Evolutionary conservation across 2,113 vertebrate genomes (phyloP), one percentile per base, ranked within the genome.

Genomic region (Spheniscus mendiculus): DNA sequence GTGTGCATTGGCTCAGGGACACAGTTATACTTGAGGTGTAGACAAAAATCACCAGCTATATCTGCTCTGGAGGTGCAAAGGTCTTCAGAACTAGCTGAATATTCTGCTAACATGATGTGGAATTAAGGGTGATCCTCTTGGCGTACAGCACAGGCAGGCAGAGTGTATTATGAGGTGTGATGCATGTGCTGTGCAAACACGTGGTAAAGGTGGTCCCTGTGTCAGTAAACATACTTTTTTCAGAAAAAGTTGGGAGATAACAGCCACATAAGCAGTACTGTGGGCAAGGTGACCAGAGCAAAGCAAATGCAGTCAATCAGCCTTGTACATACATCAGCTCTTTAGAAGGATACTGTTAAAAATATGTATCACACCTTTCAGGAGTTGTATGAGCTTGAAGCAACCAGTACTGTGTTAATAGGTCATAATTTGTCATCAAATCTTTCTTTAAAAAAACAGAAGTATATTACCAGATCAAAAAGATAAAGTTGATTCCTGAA

Each of bases 1-100:
- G 87, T 94, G 66, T 85, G 95, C 36, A 49, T 80, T 98, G 95
- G 80, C 88, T 96, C 23, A 13, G 67, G 16, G 23, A 83, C 81
- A 72, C 2, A 23, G 34, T 58, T 91, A 80, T 87, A 96, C 93
- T 72, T 93, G 62, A 96, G 66, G 42, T 80, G 58, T n/a, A 96
- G 96, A 73, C 94, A 96, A 95, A 97, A 96, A 79, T 83, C 73
- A 91, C 15, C 18, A 59, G 10, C 73, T 76, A 15, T 72, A 73
- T 84, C 89, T 95, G 9, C 67, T 87, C 49, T 42, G 93, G 93
- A 89, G 84, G 73, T 89, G 92, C 69, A 95, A 84, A 95, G 11
- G 44, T 78, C 56, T 63, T 93, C 50, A 53, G 93, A 95, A 18
- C 77, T 40, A 62, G 58, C 32, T 95, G 87, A 96, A 96, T 85